A percentile compares a stretch with the other conserved stretches of the same genome.
These are phyloP conservation scores for Athene noctua DNA, from an alignment of 2,113 vertebrate species.

Conservation along the genomic window DNA sequence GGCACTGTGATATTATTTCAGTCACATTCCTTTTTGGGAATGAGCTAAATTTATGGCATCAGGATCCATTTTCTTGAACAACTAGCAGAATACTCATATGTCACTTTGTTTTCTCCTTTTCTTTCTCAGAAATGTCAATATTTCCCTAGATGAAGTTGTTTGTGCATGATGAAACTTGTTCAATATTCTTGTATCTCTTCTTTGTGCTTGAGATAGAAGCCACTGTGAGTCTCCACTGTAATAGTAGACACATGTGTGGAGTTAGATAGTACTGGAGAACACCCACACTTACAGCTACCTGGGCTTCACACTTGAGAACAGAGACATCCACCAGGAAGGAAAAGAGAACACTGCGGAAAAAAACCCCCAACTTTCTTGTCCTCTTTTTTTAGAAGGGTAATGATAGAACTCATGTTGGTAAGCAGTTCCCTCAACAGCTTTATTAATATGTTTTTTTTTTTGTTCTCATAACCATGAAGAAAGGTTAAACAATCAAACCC, in stretches of 20 bases:
- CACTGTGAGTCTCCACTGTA: neutral
- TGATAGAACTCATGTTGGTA: neutral
- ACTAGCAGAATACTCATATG: neutral
- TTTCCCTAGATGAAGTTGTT: neutral
- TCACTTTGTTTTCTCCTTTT: neutral
- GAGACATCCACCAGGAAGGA: constrained; percentile 9
- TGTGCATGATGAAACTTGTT: neutral
- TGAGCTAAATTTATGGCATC: neutral
- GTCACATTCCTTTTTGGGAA: neutral
- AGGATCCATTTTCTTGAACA: constrained; percentile 7
- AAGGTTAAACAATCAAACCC: neutral
- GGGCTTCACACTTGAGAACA: neutral
- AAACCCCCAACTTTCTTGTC: rapidly evolving
- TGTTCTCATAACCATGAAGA: neutral
- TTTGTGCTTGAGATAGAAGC: neutral
- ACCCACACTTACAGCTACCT: neutral
- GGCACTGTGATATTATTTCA: neutral
- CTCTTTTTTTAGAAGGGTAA: neutral
- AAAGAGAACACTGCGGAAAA: neutral
- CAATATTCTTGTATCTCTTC: neutral
- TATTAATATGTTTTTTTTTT: neutral
- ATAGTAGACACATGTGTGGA: neutral
- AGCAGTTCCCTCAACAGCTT: neutral
- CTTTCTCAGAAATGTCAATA: neutral
- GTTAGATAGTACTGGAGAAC: neutral